Percentiles rank a stretch among this genome's conserved stretches.
These are phyloP conservation scores for rat (Rattus norvegicus) DNA, from an alignment of 2,113 vertebrate species.

Conservation along the genomic window DNA sequence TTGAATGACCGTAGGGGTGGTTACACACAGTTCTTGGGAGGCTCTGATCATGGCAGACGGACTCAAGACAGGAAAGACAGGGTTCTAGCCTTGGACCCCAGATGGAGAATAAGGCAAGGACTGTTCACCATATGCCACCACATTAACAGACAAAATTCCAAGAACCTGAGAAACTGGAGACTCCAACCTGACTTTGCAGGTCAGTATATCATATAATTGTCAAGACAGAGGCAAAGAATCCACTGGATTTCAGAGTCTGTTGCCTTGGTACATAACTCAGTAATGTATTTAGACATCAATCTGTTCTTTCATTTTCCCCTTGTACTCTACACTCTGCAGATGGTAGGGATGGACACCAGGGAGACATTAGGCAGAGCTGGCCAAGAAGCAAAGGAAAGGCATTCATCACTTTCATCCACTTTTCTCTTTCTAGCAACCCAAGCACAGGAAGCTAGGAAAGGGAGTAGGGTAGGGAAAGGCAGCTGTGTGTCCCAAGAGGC, in stretches of 20 bases:
- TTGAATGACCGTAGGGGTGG: background rate
- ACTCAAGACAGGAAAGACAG: background rate
- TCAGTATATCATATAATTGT: background rate
- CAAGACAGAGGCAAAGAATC: background rate
- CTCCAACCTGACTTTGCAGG: background rate
- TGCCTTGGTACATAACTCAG: background rate
- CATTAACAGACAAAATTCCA: background rate
- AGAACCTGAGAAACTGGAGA: background rate
- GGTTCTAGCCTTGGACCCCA: background rate
- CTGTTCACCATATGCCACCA: background rate
- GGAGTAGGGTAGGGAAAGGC: background rate
- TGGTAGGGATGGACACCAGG: background rate
- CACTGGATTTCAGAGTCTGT: background rate
- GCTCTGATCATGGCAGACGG: background rate
- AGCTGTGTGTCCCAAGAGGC: background rate
- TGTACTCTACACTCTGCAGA: background rate
- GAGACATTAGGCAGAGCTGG: background rate
- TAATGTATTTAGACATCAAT: constrained; percentile 38
- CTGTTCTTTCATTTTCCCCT: background rate
- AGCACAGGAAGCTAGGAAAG: background rate
- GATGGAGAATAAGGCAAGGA: background rate
- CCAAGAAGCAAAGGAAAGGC: background rate
- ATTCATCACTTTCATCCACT: background rate
- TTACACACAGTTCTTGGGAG: background rate
- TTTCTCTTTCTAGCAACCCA: background rate